A percentile compares a stretch with the other conserved stretches of the same genome.
These are phyloP conservation scores for Willisornis vidua DNA, from an alignment of 2,113 vertebrate genomes.

Conservation along the genomic window DNA sequence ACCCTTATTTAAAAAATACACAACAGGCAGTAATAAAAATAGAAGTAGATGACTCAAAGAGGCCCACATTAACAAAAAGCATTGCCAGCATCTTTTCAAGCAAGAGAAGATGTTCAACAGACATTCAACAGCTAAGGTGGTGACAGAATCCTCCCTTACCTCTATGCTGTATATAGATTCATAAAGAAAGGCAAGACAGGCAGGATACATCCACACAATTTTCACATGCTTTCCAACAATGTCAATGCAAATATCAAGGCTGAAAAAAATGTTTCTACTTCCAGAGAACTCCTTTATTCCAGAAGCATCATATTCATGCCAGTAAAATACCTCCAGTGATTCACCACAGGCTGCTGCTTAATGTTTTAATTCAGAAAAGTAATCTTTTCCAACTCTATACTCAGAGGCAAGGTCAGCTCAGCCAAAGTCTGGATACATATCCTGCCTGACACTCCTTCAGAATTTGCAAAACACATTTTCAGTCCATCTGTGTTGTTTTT, in stretches of 20 bases:
- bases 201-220: neutral
- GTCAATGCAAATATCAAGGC: neutral
- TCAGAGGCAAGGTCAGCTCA: neutral
- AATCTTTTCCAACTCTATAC: neutral
- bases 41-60: neutral
- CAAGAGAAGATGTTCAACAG: neutral
- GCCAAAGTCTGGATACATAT: neutral
- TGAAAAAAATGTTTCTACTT: neutral
- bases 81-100: neutral
- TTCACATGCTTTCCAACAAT: neutral
- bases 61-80: neutral
- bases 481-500: neutral
- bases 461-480: neutral
- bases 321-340: neutral
- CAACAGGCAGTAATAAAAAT: neutral
- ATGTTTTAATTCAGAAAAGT: neutral
- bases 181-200: neutral
- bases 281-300: neutral
- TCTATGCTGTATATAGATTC: neutral
- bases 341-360: neutral
- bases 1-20: neutral
- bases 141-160: neutral
- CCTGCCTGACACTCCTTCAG: neutral
- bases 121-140: accelerated
- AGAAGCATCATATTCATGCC: neutral